Conservation (phyloP, 2,113 vertebrate species). For the Phyllostomus hastatus region DNA sequence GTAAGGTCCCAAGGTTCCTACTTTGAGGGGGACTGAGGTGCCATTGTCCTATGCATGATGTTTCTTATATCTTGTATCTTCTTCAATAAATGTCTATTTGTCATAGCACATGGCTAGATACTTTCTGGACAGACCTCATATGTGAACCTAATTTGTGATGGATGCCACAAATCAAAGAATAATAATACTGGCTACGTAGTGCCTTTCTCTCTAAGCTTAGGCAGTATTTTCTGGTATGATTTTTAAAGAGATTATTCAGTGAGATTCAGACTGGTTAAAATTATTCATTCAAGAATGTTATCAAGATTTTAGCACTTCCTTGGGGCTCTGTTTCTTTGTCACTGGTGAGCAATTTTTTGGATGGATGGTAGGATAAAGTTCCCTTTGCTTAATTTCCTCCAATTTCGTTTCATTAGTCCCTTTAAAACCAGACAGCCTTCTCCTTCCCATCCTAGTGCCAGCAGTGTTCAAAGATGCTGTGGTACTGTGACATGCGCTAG, state of each 20-base stretch:
- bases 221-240: neutral
- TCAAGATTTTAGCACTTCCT: conserved; percentile 9
- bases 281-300: conserved; percentile 32
- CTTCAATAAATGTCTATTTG: too few relatives aligned
- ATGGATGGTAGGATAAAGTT: neutral
- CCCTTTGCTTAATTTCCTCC: conserved; percentile 42
- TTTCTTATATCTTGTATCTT: too few relatives aligned
- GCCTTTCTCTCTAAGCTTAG: neutral
- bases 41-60: too few relatives aligned
- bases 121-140: too few relatives aligned
- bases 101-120: too few relatives aligned
- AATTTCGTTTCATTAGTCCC: conserved; percentile 53
- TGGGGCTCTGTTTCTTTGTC: neutral
- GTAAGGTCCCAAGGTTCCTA: too few relatives aligned
- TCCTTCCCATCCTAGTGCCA: neutral
- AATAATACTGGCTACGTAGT: neutral
- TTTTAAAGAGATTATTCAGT: conserved; percentile 22
- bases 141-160: neutral
- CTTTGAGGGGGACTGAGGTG: too few relatives aligned
- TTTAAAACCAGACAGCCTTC: conserved; percentile 16
- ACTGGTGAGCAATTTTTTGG: conserved; percentile 30
- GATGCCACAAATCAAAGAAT: conserved; percentile 3
- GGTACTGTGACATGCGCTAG: neutral
- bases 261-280: neutral
- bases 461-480: neutral